Evolutionary conservation across 1,140 invertebrate genomes (phyloP).

Genomic region (Drosophila pseudoananassae): DNA sequence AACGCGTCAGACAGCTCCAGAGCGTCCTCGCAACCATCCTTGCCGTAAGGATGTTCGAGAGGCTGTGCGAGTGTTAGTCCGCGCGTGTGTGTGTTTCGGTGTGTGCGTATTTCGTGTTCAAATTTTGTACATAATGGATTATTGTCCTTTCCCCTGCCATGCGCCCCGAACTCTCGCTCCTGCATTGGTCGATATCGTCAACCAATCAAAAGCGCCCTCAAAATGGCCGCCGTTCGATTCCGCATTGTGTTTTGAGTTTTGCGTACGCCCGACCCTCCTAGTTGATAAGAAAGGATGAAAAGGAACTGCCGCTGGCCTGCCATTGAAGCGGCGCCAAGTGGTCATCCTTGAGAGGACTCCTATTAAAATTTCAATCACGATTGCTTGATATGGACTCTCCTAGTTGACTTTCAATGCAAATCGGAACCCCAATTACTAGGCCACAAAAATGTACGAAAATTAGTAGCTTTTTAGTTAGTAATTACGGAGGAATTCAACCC

Average conservation of each 20-base stretch:
- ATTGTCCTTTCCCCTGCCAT: conserved; percentile 78
- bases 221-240: conserved; percentile 83
- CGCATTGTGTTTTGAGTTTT: conserved; percentile 42
- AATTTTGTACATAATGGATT: conserved; percentile 83
- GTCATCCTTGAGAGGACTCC: conserved; percentile 26
- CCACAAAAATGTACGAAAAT: neutral
- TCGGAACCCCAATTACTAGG: conserved; percentile 1
- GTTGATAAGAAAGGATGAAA: conserved; percentile 33
- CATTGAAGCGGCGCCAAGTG: conserved; percentile 12
- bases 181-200: conserved; percentile 84
- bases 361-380: conserved; percentile 16
- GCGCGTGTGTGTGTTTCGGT: conserved; percentile 27
- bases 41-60: neutral
- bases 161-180: conserved; percentile 63
- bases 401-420: conserved; percentile 2
- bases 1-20: conserved; percentile 70
- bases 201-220: conserved; percentile 84
- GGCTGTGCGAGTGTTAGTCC: conserved; percentile 20
- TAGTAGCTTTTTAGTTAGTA: neutral
- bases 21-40: conserved; percentile 28
- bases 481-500: no score
- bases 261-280: conserved; percentile 13
- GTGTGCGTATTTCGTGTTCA: conserved; percentile 72
- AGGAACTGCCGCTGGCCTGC: conserved; percentile 4
- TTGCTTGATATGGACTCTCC: neutral